phyloP scores from a whole-genome alignment of 2,888 invertebrate species.

The Gibbula magus region DNA sequence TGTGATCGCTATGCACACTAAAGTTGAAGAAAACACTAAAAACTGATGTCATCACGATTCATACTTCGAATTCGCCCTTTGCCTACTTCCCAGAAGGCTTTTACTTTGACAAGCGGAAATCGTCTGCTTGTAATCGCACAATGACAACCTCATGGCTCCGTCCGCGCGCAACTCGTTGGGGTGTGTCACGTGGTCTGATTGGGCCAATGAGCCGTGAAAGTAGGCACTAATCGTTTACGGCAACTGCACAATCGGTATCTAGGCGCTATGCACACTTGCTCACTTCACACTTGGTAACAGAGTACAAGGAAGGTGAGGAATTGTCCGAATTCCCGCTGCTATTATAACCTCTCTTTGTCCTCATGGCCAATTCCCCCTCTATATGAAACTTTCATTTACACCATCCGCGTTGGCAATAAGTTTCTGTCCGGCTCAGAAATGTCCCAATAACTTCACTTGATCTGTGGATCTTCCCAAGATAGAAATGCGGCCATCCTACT shows the following conservation, averaged over 20 bases:
- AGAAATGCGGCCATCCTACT: background rate
- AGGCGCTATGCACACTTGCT: background rate
- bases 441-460: background rate
- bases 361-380: background rate
- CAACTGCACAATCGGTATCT: background rate
- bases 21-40: background rate
- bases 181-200: conserved; percentile 5
- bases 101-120: conserved; percentile 5
- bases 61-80: background rate
- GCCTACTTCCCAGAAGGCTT: background rate
- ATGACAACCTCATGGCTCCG: conserved; percentile 11
- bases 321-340: background rate
- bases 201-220: conserved; percentile 8
- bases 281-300: background rate
- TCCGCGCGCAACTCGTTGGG: conserved; percentile 15
- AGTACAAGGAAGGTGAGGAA: background rate
- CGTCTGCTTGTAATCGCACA: conserved; percentile 13
- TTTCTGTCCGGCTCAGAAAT: background rate
- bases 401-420: background rate
- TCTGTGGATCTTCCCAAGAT: background rate
- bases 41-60: background rate
- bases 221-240: background rate
- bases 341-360: background rate
- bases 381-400: background rate
- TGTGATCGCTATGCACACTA: background rate